phyloP scores from a whole-genome alignment of 1,140 invertebrate genomes.

The Ostrea denselamellosa region DNA sequence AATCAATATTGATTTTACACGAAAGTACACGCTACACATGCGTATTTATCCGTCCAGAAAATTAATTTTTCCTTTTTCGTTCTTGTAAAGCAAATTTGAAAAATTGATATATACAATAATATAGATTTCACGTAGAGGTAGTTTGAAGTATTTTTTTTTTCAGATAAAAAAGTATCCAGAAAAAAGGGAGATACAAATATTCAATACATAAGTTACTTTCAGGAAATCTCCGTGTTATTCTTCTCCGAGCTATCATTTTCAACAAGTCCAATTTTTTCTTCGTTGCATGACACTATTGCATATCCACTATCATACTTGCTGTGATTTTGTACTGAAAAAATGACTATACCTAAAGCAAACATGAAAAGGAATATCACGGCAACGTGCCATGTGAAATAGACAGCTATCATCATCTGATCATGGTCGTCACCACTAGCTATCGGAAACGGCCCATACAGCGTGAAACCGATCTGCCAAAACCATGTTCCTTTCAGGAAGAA shows the following conservation, averaged over 20 bases:
- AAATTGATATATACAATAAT: too few relatives aligned
- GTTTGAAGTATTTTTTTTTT: too few relatives aligned
- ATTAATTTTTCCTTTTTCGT: too few relatives aligned
- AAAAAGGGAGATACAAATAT: too few relatives aligned
- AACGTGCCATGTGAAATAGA: slow-evolving; percentile 71
- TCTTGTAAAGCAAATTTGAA: too few relatives aligned
- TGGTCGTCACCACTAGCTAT: slow-evolving; percentile 78
- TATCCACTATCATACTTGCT: neutral
- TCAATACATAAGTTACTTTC: neutral
- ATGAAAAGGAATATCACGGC: neutral
- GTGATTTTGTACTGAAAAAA: neutral
- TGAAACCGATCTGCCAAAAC: slow-evolving; percentile 81
- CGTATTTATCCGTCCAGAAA: too few relatives aligned
- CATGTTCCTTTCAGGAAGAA: slow-evolving; percentile 80
- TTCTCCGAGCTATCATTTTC: neutral
- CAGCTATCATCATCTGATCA: slow-evolving; percentile 79
- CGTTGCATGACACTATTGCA: neutral
- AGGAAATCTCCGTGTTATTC: neutral
- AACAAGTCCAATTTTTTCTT: neutral
- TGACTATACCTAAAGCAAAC: neutral
- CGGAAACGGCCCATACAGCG: slow-evolving; percentile 78
- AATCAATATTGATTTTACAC: too few relatives aligned
- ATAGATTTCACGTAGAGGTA: too few relatives aligned
- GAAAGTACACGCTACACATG: too few relatives aligned
- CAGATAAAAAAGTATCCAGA: too few relatives aligned